A percentile compares a stretch with the other conserved stretches of the same genome.
Conservation (phyloP, 1,140 invertebrate species). For the Spodoptera litura region DNA sequence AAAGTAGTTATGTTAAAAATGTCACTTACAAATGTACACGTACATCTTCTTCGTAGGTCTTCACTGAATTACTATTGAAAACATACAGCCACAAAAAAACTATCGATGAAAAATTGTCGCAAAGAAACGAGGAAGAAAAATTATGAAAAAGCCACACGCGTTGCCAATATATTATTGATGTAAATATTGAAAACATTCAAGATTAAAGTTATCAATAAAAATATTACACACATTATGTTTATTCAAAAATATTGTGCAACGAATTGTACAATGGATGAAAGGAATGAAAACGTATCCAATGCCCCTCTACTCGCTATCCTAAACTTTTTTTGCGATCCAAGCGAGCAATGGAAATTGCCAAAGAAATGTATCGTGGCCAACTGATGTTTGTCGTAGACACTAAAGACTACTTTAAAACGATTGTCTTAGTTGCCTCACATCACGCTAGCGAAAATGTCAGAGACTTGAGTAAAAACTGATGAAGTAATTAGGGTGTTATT, state of each 20-base stretch:
- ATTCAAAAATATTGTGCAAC: constrained; percentile 11
- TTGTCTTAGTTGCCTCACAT: constrained; percentile 5
- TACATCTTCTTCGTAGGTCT: not conserved
- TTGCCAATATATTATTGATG: constrained; percentile 12
- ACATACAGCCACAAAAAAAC: not conserved
- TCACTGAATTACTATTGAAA: not conserved
- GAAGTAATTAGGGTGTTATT: constrained; percentile 18
- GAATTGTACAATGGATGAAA: not conserved
- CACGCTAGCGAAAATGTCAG: constrained; percentile 37
- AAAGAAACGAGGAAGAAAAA: not conserved
- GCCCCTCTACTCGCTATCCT: not conserved
- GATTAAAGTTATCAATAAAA: constrained; percentile 29
- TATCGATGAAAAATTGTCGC: not conserved
- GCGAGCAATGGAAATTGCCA: not conserved
- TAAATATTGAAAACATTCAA: constrained; percentile 11
- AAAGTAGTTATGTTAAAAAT: too few relatives aligned
- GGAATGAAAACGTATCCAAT: not conserved
- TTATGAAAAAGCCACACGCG: constrained; percentile 18
- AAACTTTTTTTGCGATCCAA: not conserved
- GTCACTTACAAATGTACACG: too few relatives aligned
- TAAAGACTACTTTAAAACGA: not conserved
- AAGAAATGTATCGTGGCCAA: not conserved
- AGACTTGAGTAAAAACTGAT: constrained; percentile 11
- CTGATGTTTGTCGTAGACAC: not conserved
- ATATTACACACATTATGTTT: constrained; percentile 30